phyloP scores from a whole-genome alignment of 2,113 vertebrate genomes.

The Muscicapa adusta region DNA sequence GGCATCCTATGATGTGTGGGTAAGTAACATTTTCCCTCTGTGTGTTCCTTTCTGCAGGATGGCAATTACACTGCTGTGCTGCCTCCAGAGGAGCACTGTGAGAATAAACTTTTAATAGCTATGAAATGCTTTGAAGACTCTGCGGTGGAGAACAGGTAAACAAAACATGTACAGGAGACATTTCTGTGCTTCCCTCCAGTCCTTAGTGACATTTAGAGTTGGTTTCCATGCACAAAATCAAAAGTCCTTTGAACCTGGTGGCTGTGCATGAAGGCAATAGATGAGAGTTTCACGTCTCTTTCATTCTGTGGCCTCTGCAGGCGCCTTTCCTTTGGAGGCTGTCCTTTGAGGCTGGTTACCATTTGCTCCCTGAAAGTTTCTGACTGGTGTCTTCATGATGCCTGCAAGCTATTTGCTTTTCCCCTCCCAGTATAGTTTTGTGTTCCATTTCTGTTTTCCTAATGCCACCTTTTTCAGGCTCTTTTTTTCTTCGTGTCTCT shows the following conservation, averaged over 20 bases:
- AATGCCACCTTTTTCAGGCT: not conserved
- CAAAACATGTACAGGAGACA: not conserved
- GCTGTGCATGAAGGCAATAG: rapidly evolving
- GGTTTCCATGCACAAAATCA: not conserved
- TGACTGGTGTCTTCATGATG: not conserved
- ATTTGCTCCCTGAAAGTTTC: not conserved
- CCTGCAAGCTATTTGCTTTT: not conserved
- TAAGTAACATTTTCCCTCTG: not conserved
- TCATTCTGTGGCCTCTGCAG: not conserved
- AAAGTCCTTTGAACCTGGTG: not conserved
- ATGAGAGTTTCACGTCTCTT: not conserved
- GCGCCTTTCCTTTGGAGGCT: not conserved
- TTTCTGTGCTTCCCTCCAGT: not conserved
- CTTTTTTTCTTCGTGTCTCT: not conserved
- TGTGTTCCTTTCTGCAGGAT: constrained; percentile 5
- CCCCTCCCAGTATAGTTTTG: rapidly evolving
- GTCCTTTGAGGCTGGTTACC: not conserved
- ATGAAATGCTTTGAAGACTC: not conserved
- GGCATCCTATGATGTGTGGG: not conserved
- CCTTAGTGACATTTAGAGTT: not conserved
- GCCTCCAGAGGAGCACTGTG: not conserved
- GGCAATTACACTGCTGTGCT: not conserved
- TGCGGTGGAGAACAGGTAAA: not conserved
- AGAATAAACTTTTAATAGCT: not conserved
- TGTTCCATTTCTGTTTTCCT: not conserved